Evolutionary conservation across 2,888 invertebrate genomes (phyloP).

Genomic region (Himalopsyche tibetana): DNA sequence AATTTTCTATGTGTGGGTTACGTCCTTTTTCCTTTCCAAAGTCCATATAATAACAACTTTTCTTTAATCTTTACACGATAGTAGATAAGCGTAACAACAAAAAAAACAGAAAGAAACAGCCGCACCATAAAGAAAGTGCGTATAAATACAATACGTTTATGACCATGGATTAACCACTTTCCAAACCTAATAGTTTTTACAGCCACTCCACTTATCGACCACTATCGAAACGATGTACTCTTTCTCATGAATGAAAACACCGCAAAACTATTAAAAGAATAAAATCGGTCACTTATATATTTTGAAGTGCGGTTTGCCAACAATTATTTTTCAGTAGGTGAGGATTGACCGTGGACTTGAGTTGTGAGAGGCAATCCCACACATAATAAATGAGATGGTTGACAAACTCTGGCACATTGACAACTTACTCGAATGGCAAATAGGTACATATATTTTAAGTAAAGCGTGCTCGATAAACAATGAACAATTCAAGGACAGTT

Average conservation of each 20-base stretch:
- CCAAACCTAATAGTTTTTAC: neutral
- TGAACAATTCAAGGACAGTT: no score
- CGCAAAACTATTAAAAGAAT: neutral
- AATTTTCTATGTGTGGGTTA: no score
- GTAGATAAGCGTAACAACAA: neutral
- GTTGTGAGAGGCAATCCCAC: neutral
- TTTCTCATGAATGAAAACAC: constrained; percentile 26
- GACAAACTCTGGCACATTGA: no score
- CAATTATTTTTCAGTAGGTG: neutral
- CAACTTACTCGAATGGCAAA: no score
- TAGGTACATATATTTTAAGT: no score
- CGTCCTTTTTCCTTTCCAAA: no score
- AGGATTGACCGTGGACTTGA: neutral
- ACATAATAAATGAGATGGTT: neutral
- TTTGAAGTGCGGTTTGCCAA: neutral
- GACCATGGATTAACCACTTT: neutral
- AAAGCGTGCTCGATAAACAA: no score
- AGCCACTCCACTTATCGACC: neutral
- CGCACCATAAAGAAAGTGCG: neutral
- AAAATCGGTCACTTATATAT: neutral
- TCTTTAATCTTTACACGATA: neutral
- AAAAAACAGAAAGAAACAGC: neutral
- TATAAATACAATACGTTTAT: neutral
- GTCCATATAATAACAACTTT: no score
- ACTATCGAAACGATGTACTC: neutral